phyloP scores from a whole-genome alignment of 1,140 invertebrate species.

The Lamellibrachia luymesi region DNA sequence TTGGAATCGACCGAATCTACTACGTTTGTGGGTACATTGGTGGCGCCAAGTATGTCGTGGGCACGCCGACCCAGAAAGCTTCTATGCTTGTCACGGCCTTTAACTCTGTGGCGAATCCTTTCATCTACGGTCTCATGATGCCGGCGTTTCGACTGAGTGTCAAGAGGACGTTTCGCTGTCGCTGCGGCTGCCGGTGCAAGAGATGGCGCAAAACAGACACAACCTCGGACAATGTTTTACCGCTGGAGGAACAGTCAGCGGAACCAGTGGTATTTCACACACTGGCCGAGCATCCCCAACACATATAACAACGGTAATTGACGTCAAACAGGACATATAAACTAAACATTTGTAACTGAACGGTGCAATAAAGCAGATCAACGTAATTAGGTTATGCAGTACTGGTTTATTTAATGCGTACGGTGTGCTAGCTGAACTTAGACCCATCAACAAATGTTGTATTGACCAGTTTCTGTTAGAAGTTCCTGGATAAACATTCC shows the following conservation, averaged over 20 bases:
- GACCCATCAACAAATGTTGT: not conserved
- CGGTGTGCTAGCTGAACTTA: not conserved
- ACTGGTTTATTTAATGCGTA: too few species aligned
- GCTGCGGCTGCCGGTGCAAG: not conserved
- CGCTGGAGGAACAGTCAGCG: not conserved
- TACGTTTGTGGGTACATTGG: not conserved
- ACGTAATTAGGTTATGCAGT: not conserved
- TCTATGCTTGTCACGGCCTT: not conserved
- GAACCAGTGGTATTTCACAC: not conserved
- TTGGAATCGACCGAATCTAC: not conserved
- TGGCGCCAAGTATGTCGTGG: not conserved
- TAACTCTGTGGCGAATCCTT: not conserved
- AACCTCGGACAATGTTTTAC: not conserved
- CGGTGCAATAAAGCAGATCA: not conserved
- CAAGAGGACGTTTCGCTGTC: not conserved
- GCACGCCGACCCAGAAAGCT: not conserved
- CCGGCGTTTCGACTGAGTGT: not conserved
- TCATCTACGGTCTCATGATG: not conserved
- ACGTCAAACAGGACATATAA: not conserved
- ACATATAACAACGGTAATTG: not conserved
- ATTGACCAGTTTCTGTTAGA: not conserved
- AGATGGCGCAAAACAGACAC: not conserved
- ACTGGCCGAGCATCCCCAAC: not conserved
- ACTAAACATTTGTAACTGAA: not conserved
- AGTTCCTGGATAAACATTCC: not conserved